Percentiles rank a stretch among this genome's conserved stretches.
phyloP scores from a whole-genome alignment of 2,888 invertebrate genomes.

The Athripsodes cinereus region DNA sequence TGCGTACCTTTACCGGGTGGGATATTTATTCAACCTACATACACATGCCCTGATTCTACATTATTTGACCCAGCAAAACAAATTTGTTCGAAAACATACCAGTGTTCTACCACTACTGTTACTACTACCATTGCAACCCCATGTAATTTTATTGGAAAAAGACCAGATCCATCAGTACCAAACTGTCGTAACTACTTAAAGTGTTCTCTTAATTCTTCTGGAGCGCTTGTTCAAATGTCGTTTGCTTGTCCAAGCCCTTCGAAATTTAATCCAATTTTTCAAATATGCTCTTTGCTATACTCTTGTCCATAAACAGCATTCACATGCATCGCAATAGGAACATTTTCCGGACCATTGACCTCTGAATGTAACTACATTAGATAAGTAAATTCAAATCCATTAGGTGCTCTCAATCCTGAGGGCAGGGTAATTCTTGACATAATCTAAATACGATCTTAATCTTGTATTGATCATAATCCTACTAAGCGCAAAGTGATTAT shows the following conservation, averaged over 20 bases:
- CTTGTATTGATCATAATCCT: too few species aligned
- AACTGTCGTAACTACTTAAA: background rate
- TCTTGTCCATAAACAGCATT: too few species aligned
- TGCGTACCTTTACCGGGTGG: background rate
- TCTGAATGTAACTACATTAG: too few species aligned
- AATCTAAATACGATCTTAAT: too few species aligned
- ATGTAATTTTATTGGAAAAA: background rate
- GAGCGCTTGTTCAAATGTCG: background rate
- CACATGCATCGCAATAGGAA: too few species aligned
- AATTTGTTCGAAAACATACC: background rate
- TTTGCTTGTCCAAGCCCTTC: background rate
- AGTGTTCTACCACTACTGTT: background rate
- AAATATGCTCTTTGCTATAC: background rate
- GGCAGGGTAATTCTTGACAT: too few species aligned
- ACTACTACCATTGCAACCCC: too few species aligned
- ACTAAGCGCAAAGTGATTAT: too few species aligned
- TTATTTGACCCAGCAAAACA: background rate
- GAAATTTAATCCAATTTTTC: background rate
- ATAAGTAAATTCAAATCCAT: too few species aligned
- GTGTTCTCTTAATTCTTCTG: background rate
- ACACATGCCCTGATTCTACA: background rate
- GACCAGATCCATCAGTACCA: background rate
- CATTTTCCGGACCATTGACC: too few species aligned
- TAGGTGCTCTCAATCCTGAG: too few species aligned
- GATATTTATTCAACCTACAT: background rate